Conservation (phyloP, 2,888 invertebrate species). For the Psococerastis gibbosa region DNA sequence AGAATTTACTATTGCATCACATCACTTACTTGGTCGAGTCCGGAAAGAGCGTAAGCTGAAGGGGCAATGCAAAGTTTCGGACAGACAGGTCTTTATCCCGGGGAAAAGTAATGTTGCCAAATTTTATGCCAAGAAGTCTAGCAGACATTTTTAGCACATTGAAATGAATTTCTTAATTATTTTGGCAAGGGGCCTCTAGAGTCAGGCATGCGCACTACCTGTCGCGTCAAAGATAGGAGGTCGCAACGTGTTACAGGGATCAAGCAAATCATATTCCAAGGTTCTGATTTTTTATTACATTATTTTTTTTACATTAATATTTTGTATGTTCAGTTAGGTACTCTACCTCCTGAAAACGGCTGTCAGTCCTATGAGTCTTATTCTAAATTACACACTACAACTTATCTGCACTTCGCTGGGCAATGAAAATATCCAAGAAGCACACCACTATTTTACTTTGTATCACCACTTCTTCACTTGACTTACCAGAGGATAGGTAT, state of each 20-base stretch:
- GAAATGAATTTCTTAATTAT: conserved; percentile 55
- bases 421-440: conserved; percentile 7
- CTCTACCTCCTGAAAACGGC: too few species aligned
- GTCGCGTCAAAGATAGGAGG: too few species aligned
- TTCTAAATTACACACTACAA: too few species aligned
- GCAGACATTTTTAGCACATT: conserved; percentile 41
- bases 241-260: too few species aligned
- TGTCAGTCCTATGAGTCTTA: too few species aligned
- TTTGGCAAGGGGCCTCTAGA: conserved; percentile 42
- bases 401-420: conserved; percentile 14
- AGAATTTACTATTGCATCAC: too few species aligned
- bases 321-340: too few species aligned
- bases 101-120: conserved; percentile 20
- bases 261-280: too few species aligned
- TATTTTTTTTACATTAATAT: too few species aligned
- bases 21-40: conserved; percentile 5
- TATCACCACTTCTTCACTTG: conserved; percentile 23
- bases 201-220: neutral
- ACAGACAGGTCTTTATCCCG: conserved; percentile 8
- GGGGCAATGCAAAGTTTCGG: conserved; percentile 7
- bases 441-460: conserved; percentile 28
- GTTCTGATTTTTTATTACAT: too few species aligned
- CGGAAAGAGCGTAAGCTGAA: conserved; percentile 6
- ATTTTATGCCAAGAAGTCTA: conserved; percentile 27
- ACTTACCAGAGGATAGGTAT: neutral